Evolutionary conservation across 2,888 invertebrate species (phyloP).

Genomic region (Oligia latruncula): DNA sequence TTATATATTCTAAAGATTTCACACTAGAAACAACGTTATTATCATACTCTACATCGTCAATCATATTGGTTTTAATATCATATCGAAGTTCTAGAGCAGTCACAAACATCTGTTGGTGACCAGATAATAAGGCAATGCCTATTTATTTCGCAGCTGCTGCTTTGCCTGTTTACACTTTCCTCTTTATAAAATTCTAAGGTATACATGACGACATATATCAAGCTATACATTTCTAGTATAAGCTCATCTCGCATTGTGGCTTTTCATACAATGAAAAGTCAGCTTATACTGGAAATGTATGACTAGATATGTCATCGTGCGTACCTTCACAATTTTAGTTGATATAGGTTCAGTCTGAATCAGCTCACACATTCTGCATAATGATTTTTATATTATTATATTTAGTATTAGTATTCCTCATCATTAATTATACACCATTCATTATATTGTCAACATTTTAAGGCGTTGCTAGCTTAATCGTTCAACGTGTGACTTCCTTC

Average conservation of each 20-base stretch:
- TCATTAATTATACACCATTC: not conserved
- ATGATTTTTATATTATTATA: not conserved
- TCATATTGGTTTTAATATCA: not conserved
- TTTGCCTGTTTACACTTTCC: too few species aligned
- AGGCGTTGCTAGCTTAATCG: slow-evolving; percentile 34
- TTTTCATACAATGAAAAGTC: not conserved
- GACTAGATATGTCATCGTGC: too few species aligned
- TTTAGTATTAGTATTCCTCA: not conserved
- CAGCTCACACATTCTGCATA: not conserved
- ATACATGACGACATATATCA: not conserved
- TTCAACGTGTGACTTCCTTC: slow-evolving; percentile 10
- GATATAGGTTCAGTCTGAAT: not conserved
- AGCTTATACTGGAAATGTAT: not conserved
- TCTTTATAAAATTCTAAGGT: not conserved
- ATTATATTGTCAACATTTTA: slow-evolving; percentile 10
- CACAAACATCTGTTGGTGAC: not conserved
- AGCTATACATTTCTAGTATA: not conserved
- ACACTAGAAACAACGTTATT: slow-evolving; percentile 16
- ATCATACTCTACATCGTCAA: not conserved
- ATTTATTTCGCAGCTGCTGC: not conserved
- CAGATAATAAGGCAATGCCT: not conserved
- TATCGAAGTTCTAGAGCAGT: not conserved
- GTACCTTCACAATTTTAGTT: not conserved
- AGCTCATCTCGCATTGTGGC: not conserved
- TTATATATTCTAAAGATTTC: slow-evolving; percentile 7